Evolutionary conservation across 2,113 vertebrate species (phyloP).

Genomic region (Rhagologus leucostigma): DNA sequence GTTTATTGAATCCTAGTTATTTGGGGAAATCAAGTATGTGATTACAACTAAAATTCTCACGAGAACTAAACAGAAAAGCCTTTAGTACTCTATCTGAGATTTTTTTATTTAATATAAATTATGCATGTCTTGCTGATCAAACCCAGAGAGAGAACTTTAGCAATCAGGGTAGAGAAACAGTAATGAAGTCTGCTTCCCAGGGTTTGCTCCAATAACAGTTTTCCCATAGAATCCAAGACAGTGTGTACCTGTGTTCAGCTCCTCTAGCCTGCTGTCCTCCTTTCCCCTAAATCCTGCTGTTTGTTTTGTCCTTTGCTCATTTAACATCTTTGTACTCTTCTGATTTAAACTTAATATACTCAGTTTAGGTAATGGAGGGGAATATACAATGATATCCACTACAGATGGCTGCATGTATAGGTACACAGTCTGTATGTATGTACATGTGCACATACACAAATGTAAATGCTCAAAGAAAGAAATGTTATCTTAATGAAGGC

Average conservation of each 20-base stretch:
- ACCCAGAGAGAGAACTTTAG: not conserved
- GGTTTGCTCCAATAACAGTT: not conserved
- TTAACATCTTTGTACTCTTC: not conserved
- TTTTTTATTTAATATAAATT: not conserved
- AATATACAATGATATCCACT: not conserved
- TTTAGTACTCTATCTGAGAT: not conserved
- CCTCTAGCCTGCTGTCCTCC: not conserved
- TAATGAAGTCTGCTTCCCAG: not conserved
- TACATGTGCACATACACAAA: not conserved
- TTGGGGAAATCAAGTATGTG: constrained; percentile 7
- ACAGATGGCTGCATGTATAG: not conserved
- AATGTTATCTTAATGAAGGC: not conserved
- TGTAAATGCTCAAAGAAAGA: not conserved
- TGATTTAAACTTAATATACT: not conserved
- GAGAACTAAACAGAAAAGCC: not conserved
- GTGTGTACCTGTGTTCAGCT: not conserved
- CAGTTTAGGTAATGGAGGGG: not conserved
- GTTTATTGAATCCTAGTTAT: not conserved
- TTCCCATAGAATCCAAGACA: not conserved
- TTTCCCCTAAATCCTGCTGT: not conserved
- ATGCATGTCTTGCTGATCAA: not conserved
- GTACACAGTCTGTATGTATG: not conserved
- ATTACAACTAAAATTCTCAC: constrained; percentile 22
- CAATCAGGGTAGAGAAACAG: not conserved
- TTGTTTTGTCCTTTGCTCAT: not conserved